Base-by-base conservation (phyloP, 2,888 invertebrate genomes). In the Lydus trimaculatus region DNA sequence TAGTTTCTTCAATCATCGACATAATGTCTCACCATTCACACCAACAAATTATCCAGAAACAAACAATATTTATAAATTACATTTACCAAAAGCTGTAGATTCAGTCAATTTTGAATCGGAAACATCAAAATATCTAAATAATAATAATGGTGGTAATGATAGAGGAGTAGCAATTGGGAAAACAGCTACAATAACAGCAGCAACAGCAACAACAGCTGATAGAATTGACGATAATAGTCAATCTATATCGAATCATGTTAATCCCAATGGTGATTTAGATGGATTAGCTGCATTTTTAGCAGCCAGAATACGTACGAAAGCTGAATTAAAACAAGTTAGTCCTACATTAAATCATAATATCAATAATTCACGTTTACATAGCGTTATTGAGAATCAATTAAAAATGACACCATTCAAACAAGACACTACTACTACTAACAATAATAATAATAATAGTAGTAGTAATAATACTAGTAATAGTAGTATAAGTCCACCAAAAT, bases 281-380 rank as follows among this genome's bases (percentile, higher is more conserved):
- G 88, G 88, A 28, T 80, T 92, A 59, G 91, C 91, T 48, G 89
- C 88, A n/a, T 86, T 89, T 67, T 82, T 89, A 64, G 89, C 90
- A 5, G 91, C 93, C 13, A 88, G 94, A 80, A 95, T 95, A 79
- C 88, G 95, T 74, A 96, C 95, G 4, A 95, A 95, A 86, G 95
- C 94, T 1, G 95, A 95, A 85, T 85, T 95, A 52, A 96, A 95
- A 84, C 85, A 86, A 76, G 83, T 84, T 1, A 79, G 79, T 28
- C 73, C 79, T 23, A 63, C 74, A 31, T 64, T 68, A 58, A 75
- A 76, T 61, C 75, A 73, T 64, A 72, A 76, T 25, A 60, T 66
- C 23, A 69, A 69, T 36, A 73, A 75, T 64, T 71, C 73, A 28
- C 73, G 72, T 31, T 64, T 77, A 7, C 78, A 79, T 56, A 75